phyloP scores from a whole-genome alignment of 2,797 vertebrate species.

The Rhinella marina region DNA sequence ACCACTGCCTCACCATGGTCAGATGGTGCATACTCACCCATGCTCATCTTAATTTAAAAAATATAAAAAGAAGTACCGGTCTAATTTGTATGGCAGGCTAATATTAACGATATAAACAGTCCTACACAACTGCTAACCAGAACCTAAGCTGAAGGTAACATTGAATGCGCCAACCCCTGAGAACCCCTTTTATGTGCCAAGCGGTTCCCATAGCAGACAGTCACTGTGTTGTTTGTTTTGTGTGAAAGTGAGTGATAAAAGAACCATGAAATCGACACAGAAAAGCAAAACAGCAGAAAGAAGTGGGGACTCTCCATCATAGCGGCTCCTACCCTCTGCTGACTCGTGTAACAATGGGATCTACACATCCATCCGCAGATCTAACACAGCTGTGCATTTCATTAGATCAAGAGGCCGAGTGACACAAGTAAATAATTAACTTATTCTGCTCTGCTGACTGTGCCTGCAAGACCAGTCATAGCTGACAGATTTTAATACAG shows the following conservation, averaged over 20 bases:
- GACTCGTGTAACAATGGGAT: conserved; percentile 81
- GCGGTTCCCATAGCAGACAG: conserved; percentile 92
- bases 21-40: too few relatives aligned
- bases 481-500: conserved; percentile 86
- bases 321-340: conserved; percentile 83
- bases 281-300: conserved; percentile 98
- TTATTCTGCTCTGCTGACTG: conserved; percentile 95
- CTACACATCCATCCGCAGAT: conserved; percentile 83
- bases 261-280: conserved; percentile 99
- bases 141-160: conserved; percentile 80
- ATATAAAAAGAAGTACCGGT: not conserved
- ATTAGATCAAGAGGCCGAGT: conserved; percentile 86
- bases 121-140: conserved; percentile 67
- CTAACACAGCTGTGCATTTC: conserved; percentile 93
- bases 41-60: too few relatives aligned
- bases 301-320: conserved; percentile 86
- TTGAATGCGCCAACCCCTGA: conserved; percentile 78
- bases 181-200: conserved; percentile 81
- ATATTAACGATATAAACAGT: not conserved
- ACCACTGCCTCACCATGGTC: too few relatives aligned
- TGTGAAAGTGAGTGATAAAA: conserved; percentile 99
- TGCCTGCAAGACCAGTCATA: conserved; percentile 90
- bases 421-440: conserved; percentile 99
- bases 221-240: conserved; percentile 99
- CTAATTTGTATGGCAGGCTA: not conserved